Base-by-base conservation (phyloP, 2,888 invertebrate species). In the Hypomecis punctinalis region DNA sequence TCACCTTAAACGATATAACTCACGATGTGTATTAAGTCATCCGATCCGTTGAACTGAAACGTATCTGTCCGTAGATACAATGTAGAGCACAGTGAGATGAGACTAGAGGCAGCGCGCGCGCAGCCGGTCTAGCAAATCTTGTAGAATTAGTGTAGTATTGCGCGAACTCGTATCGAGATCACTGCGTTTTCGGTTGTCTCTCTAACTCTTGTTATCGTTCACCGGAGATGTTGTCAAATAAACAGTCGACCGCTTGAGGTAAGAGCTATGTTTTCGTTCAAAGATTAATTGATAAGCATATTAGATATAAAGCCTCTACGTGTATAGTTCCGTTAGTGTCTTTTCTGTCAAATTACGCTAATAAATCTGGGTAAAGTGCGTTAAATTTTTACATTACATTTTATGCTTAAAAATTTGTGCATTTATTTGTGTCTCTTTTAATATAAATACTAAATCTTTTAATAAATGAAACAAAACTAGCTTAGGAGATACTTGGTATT, bases 201-300 rank as follows among this genome's bases (percentile, higher is more conserved):
- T 65, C 68, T 66, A 62, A 63, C 52, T 42, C 54, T 69, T 70
- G 67, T 75, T 76, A 74, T 77, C 70, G n/a, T 35, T 67, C 54
- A 58, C 39, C 64, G 66, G 69, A 64, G 64, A 77, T 79, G 73
- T 76, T 77, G 76, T 77, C 66, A 69, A 66, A 66, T 65, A 75
- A 76, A 72, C 68, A 56, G 69, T 49, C 55, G 70, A 58, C 72
- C 45, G 65, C 68, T 68, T 80, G 81, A 76, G 81, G 80, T 80
- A 73, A 77, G 79, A 65, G 36, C 46, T 35, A 23, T 60, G 57
- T 23, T 62, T 69, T 54, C 23, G 48, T 43, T 66, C 60, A 10
- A 39, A 60, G 23, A 36, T 60, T 48, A 48, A 36, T 36, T 33
- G n/a, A 7, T 52, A 52, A n/a, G 6, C n/a, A n/a, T 43, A 23